Percentiles rank a stretch among this genome's conserved stretches.
Conservation (phyloP, 2,888 invertebrate species). For the Quadroppia sp. region DNA sequence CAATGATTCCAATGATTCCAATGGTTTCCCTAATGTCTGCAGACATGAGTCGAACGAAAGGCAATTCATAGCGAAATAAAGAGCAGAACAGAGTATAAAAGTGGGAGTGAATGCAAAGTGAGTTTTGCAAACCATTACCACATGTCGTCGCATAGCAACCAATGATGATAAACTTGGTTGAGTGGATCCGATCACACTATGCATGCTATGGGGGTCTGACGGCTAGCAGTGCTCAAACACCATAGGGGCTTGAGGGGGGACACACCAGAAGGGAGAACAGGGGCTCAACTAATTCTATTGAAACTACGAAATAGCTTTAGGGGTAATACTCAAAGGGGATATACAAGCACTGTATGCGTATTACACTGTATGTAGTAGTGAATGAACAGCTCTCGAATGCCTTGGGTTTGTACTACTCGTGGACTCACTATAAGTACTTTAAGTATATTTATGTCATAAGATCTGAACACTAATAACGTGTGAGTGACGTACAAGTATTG, state of each 20-base stretch:
- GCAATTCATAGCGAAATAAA: background rate
- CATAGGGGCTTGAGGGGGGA: background rate
- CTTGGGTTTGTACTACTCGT: background rate
- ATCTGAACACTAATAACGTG: slow-evolving; percentile 24
- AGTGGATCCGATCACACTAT: background rate
- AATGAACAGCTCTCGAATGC: background rate
- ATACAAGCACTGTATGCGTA: background rate
- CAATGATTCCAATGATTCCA: too few relatives aligned
- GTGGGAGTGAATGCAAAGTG: slow-evolving; percentile 3
- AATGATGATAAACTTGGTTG: background rate
- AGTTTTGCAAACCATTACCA: background rate
- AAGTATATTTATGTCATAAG: slow-evolving; percentile 1
- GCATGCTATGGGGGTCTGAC: background rate
- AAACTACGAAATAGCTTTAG: slow-evolving; percentile 12
- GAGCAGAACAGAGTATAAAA: background rate
- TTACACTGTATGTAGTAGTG: too few relatives aligned
- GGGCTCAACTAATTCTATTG: slow-evolving; percentile 11
- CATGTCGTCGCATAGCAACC: slow-evolving; percentile 4
- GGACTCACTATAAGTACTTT: background rate
- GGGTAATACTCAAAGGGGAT: slow-evolving; percentile 13
- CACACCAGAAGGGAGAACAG: background rate
- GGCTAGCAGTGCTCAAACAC: background rate
- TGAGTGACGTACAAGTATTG: slow-evolving; percentile 5
- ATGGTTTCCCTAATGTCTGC: background rate
- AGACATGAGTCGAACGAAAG: background rate